Base-by-base conservation (phyloP, 2,113 vertebrate species). In the Egretta garzetta region DNA sequence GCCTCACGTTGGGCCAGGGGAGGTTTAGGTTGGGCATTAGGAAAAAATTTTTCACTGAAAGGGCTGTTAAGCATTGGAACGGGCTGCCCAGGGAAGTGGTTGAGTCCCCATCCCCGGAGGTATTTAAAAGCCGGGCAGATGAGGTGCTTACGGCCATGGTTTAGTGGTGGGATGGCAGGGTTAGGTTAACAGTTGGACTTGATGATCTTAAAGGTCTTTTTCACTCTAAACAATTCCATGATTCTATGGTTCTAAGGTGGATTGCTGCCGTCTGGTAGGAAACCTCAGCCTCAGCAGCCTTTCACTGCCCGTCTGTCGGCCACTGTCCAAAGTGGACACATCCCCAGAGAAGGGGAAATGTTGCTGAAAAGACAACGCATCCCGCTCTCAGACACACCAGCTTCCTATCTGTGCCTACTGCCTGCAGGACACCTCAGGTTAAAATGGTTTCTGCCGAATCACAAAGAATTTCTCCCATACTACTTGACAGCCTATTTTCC, bases 371-470 rank as follows among this genome's bases (percentile, higher is more conserved):
- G 50, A 67, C 24, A 82, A 56, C 5, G 4, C 19, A 41, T 37
- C 35, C 39, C 1, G 1, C 33, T 43, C 7, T 39, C 83, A 72
- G 70, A 77, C 62, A 27, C 2, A 2, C 22, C 1, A 19, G 30
- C 49, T 72, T 84, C 49, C 75, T 84, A 14, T 53, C 37, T 56
- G 39, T 1, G 22, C 27, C 58, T 30, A 7, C n/a, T 37, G 86
- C 84, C 58, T 88, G 37, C 71, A 50, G n/a, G n/a, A 87, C n/a
- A 70, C 37, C 45, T 88, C 55, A 37, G 23, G 79, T 85, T 93
- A 88, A 95, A 93, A 77, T 6, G 4, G 9, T 63, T 94, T 90
- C 87, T 95, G 77, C 74, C 85, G 80, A 94, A 93, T 80, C 85
- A 49, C 80, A 63, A 85, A 37, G 22, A 86, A 26, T 94, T 92